Evolutionary conservation across 2,888 invertebrate species (phyloP).

Genomic region (Hedychridium roseum): DNA sequence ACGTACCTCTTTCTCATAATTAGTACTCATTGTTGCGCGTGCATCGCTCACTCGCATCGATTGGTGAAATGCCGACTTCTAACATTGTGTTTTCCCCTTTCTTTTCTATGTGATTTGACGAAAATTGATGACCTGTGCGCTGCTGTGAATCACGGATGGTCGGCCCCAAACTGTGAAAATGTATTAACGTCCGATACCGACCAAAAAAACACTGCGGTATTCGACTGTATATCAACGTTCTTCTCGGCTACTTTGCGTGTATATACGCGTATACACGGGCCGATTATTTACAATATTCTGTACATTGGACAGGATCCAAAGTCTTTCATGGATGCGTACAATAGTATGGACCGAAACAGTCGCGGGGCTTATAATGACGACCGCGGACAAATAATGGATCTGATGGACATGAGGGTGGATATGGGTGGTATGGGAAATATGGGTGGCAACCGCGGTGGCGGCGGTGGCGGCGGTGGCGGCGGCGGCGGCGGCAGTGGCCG

Average conservation of each 20-base stretch:
- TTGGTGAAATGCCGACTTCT: slow-evolving; percentile 41
- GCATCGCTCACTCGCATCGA: slow-evolving; percentile 26
- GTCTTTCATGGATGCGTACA: slow-evolving; percentile 64
- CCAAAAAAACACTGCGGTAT: slow-evolving; percentile 26
- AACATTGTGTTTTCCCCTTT: slow-evolving; percentile 64
- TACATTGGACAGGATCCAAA: slow-evolving; percentile 60
- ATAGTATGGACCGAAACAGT: slow-evolving; percentile 59
- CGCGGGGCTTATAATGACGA: slow-evolving; percentile 62
- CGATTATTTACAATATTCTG: not conserved
- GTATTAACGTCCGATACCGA: slow-evolving; percentile 45
- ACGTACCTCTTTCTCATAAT: slow-evolving; percentile 21
- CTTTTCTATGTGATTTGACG: slow-evolving; percentile 65
- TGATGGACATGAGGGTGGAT: slow-evolving; percentile 63
- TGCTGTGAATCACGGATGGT: slow-evolving; percentile 64
- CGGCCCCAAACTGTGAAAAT: slow-evolving; percentile 55
- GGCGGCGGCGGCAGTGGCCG: slow-evolving; percentile 60
- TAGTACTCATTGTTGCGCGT: slow-evolving; percentile 29
- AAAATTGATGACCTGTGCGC: slow-evolving; percentile 64
- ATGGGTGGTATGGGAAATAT: slow-evolving; percentile 57
- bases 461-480: slow-evolving; percentile 46
- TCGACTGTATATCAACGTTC: slow-evolving; percentile 25
- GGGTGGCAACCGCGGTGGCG: slow-evolving; percentile 37
- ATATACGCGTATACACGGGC: slow-evolving; percentile 3
- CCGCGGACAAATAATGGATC: slow-evolving; percentile 61
- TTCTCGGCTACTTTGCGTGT: slow-evolving; percentile 8